Evolutionary conservation across 2,797 vertebrate genomes (phyloP), one percentile per base, ranked within the genome.

Genomic region (Euthynnus affinis): DNA sequence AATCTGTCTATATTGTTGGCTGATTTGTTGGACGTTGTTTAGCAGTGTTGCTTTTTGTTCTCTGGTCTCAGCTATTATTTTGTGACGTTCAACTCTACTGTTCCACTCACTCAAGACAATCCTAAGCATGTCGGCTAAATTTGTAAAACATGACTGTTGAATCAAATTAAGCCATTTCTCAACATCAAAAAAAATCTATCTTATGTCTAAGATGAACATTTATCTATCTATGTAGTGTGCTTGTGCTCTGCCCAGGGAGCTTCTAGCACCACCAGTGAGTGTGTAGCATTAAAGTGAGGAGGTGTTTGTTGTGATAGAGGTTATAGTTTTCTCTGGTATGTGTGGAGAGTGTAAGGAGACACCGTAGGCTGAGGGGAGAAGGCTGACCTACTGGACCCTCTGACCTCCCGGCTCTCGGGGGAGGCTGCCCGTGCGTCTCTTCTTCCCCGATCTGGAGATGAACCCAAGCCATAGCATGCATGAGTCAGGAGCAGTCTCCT

Each of bases 291-390:
- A 29, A 51, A 49, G 52, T 0, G 40, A 17, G 44, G 44, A 49
- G 27, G 44, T 29, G 76, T 78, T 72, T 78, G 81, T 75, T 86
- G 20, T 83, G 52, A 68, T 63, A 51, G 64, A 73, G 67, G 44
- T 66, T 56, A 56, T 46, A 80, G 59, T 85, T 80, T 78, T 86
- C 78, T 82, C 48, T 85, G 84, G 86, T 78, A 87, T 88, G 84
- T 74, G 60, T 76, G 66, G 29, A 62, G 71, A 73, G 64, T 82
- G 89, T 84, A 88, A 89, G 78, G 69, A 61, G 84, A 90, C 74
- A 90, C 86, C 14, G 4, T 4, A 1, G 53, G 46, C 37, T 1
- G 22, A 51, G 49, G 23, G 27, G 71, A 64, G 62, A 72, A 8
- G 20, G 17, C 34, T 79, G 69, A 81, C 70, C 78, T 49, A 37